Evolutionary conservation across 2,888 invertebrate species (phyloP).

Genomic region (Drosophila villosipedis): DNA sequence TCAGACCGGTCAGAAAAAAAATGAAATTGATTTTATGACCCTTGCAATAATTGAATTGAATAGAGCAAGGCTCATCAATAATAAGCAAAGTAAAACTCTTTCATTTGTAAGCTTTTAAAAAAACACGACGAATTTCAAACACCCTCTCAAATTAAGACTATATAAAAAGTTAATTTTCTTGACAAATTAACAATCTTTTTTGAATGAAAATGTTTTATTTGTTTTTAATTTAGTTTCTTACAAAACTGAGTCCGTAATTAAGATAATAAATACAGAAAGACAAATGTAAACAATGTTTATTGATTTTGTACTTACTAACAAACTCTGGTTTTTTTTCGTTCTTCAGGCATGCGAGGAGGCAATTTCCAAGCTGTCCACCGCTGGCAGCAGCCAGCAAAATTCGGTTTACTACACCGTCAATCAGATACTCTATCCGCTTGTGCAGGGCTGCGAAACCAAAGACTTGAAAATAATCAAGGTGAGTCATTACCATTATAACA

Average conservation of each 20-base stretch:
- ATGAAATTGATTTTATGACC: slow-evolving; percentile 69
- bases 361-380: slow-evolving; percentile 93
- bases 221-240: not conserved
- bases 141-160: not conserved
- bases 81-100: not conserved
- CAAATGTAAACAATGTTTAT: not conserved
- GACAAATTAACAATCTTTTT: too few species aligned
- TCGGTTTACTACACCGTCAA: slow-evolving; percentile 95
- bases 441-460: slow-evolving; percentile 99
- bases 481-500: slow-evolving; percentile 55
- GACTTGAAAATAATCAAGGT: slow-evolving; percentile 97
- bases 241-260: too few species aligned
- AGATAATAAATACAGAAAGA: not conserved
- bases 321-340: slow-evolving; percentile 7
- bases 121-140: not conserved
- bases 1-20: slow-evolving; percentile 30
- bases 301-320: not conserved
- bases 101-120: not conserved
- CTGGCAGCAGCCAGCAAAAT: slow-evolving; percentile 90
- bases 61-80: slow-evolving; percentile 32
- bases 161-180: not conserved
- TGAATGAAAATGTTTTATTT: not conserved
- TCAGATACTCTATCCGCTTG: slow-evolving; percentile 97
- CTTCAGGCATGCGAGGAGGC: slow-evolving; percentile 97
- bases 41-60: slow-evolving; percentile 39